These are phyloP conservation scores for Helleia helle DNA, from an alignment of 2,888 invertebrate species.

Conservation along the genomic window DNA sequence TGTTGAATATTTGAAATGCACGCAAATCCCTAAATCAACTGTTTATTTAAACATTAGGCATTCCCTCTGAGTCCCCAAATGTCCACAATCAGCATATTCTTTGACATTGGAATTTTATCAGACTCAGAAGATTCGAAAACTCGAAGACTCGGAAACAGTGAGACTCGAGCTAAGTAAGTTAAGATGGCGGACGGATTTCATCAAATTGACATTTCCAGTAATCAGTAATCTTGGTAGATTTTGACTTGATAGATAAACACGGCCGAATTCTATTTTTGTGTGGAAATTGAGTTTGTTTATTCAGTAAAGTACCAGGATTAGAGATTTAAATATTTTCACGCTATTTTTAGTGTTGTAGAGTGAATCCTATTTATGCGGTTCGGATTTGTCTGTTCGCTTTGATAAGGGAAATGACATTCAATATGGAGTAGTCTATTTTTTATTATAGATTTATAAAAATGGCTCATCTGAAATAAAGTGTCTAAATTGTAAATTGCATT, in stretches of 20 bases:
- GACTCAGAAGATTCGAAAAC: too few species aligned
- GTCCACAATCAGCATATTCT: too few species aligned
- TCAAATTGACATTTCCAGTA: constrained; percentile 18
- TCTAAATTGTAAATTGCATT: too few species aligned
- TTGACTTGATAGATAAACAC: too few species aligned
- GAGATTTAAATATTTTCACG: background rate
- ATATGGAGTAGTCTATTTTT: background rate
- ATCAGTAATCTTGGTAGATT: constrained; percentile 12
- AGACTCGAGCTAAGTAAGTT: constrained; percentile 21
- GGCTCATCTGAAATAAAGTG: too few species aligned
- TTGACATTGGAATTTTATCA: too few species aligned
- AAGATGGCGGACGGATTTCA: constrained; percentile 20
- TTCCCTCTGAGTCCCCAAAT: too few species aligned
- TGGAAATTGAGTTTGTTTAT: background rate
- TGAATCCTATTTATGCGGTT: background rate
- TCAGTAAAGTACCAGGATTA: background rate
- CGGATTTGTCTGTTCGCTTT: background rate
- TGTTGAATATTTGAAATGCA: too few species aligned
- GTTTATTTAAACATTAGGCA: too few species aligned
- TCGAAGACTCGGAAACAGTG: too few species aligned
- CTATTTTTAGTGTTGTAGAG: background rate
- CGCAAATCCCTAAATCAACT: too few species aligned
- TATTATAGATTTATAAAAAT: background rate
- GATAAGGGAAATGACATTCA: background rate
- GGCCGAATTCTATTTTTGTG: background rate